Percentiles rank a stretch among this genome's conserved stretches.
Evolutionary conservation across 2,888 invertebrate genomes (phyloP).

Genomic region (Pyrrhosoma nymphula): DNA sequence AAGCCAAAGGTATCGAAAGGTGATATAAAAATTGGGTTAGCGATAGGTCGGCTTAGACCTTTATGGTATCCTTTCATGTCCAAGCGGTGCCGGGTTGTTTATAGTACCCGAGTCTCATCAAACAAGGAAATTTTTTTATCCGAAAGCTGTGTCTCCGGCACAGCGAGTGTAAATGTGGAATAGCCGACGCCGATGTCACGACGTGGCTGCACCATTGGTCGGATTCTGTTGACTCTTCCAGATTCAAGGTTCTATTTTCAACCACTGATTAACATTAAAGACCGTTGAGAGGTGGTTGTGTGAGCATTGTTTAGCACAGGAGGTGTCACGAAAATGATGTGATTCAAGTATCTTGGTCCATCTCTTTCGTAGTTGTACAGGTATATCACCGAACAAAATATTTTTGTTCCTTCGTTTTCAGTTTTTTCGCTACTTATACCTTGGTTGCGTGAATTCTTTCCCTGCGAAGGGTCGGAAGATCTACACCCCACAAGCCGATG

Average conservation of each 20-base stretch:
- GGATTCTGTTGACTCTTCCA: background rate
- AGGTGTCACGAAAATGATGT: no score
- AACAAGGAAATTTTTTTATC: background rate
- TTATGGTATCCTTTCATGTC: background rate
- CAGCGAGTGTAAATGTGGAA: background rate
- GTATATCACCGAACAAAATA: no score
- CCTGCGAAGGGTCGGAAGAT: no score
- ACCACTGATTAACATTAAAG: no score
- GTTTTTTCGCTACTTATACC: no score
- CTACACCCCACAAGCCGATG: no score
- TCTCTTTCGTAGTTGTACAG: no score
- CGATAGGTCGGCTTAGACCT: background rate
- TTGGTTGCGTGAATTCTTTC: no score
- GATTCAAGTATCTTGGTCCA: no score
- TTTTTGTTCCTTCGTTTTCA: no score
- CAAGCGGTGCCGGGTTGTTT: background rate
- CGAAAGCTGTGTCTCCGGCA: background rate
- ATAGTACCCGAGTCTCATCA: background rate
- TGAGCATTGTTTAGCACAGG: no score
- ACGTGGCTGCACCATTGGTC: background rate
- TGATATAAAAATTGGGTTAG: slow-evolving; percentile 31
- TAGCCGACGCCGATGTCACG: background rate
- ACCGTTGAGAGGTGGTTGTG: no score
- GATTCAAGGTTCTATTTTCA: background rate
- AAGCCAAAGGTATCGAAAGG: background rate